Evolutionary conservation across 2,113 vertebrate genomes (phyloP), one percentile per base, ranked within the genome.

Genomic region (Caranx ignobilis): DNA sequence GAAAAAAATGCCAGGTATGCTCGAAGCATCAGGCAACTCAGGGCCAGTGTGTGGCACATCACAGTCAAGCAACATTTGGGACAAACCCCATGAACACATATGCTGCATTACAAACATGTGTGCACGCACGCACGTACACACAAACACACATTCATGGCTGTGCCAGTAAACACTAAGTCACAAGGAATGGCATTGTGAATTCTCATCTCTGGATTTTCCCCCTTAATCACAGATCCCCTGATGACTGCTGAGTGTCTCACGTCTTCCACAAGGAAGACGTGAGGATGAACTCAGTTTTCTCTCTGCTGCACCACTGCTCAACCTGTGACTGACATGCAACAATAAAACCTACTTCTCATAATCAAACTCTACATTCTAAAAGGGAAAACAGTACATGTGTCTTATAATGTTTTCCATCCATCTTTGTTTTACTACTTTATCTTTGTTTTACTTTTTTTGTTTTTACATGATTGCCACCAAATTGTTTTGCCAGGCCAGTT

Each of bases 151-250:
- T 57, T 45, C 35, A 63, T 2, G 60, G 32, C 67, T 52, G 34
- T 50, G 48, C 18, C 45, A 76, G 68, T 73, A 72, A 78, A 85
- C 74, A 87, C 19, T 70, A 21, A 84, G 77, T 86, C 74, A 86
- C 84, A 88, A 87, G 80, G 85, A 89, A 79, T 54, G 32, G 68
- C 82, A 61, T 81, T 89, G 91, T 86, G 83, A 82, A 69, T 75
- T 2, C n/a, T 78, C 77, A 60, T 16, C 21, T 82, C 72, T 77
- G 91, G 92, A 73, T 88, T 92, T 92, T 89, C 91, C 91, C 90
- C 71, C 57, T 75, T 91, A 81, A 84, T 91, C 83, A 87, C 84
- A 2, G 80, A 78, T 61, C 71, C 70, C 61, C 84, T 2, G 84
- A 57, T 92, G 91, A 92, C 81, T 84, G 73, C 60, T 59, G 52